phyloP scores from a whole-genome alignment of 2,888 invertebrate species.

The Parthenolecanium corni region DNA sequence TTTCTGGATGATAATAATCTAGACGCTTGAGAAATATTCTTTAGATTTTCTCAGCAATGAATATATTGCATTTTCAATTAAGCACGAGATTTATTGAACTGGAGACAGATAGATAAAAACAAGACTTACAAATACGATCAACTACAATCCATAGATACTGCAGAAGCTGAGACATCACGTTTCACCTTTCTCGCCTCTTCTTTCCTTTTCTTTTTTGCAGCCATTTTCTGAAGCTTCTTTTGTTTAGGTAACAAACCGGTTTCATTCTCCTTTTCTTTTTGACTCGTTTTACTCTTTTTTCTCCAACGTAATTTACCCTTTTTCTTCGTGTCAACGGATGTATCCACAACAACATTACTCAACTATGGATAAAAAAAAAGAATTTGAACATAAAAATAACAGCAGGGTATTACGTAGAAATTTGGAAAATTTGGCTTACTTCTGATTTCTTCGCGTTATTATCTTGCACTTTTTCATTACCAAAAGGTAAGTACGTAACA shows the following conservation, averaged over 20 bases:
- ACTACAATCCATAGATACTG: background rate
- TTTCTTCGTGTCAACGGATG: conserved; percentile 30
- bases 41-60: too few species aligned
- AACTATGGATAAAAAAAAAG: background rate
- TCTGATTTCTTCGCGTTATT: background rate
- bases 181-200: conserved; percentile 34
- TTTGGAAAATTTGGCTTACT: background rate
- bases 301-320: conserved; percentile 33
- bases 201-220: conserved; percentile 37
- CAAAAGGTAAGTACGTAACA: conserved; percentile 11
- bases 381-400: background rate
- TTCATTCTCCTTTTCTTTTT: conserved; percentile 31
- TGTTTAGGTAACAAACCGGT: conserved; percentile 33
- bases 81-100: too few species aligned
- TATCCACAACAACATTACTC: conserved; percentile 35
- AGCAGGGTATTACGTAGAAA: background rate
- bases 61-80: too few species aligned
- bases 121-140: too few species aligned
- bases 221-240: conserved; percentile 34
- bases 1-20: too few species aligned
- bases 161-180: background rate
- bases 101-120: too few species aligned
- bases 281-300: conserved; percentile 29
- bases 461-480: conserved; percentile 2
- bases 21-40: too few species aligned